Base-by-base conservation (phyloP, 2,797 vertebrate genomes). In the Helarctos malayanus region DNA sequence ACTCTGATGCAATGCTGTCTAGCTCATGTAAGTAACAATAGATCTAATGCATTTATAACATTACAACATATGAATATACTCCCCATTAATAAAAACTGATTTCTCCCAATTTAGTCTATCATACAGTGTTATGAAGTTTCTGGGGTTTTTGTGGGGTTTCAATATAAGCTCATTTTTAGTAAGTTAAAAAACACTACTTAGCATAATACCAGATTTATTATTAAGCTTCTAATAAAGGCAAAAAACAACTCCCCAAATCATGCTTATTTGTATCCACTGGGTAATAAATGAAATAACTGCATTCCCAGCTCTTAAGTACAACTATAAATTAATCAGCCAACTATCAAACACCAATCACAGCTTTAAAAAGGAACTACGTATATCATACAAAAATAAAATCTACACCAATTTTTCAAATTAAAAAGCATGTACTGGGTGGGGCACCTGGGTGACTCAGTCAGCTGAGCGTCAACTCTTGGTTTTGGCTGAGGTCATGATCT, bases 341-440 rank as follows among this genome's bases (percentile, higher is more conserved):
- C 68, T 75, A 91, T 63, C 38, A 94, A 97, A 98, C 95, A 56
- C 38, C 56, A 95, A 93, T 86, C 38, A 83, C 16, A 57, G 19
- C 49, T 97, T 95, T 94, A 32, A 75, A 93, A 94, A 91, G 81
- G 2, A 65, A 95, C 21, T 90, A 63, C 21, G 21, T 8, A 32
- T 23, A 71, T 80, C 13, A 61, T 19, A 95, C 82, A 56, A 86
- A 87, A 97, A 71, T 85, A 91, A 96, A 97, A 95, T 68, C 18
- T 61, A 16, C 47, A n/a, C 9, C 10, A 63, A 54, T 29, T 89
- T 81, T 90, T 79, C 47, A 81, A 89, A 27, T 92, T 65, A 92
- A 91, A 81, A 95, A 69, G 19, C 10, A 75, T 21, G 73, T 68
- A 35, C 61, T 35, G 65, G 65, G 18, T 35, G 65, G 65, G 18